A percentile compares a stretch with the other conserved stretches of the same genome.
These are phyloP conservation scores for Strigops habroptila DNA, from an alignment of 2,113 vertebrate genomes.

Conservation along the genomic window DNA sequence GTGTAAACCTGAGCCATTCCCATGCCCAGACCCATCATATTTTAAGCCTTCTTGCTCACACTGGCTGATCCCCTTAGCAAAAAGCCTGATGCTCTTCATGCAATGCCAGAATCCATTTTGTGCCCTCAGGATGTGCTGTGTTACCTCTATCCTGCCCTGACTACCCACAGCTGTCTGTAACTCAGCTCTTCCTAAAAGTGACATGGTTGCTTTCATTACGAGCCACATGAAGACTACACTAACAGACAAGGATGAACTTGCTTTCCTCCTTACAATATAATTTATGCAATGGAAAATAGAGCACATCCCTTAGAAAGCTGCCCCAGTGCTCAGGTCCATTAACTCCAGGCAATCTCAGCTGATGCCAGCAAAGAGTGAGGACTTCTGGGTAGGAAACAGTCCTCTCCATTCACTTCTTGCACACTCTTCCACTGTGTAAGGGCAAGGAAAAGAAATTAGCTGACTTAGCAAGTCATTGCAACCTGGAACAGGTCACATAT, in stretches of 20 bases:
- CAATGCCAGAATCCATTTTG: background rate
- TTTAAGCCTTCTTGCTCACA: background rate
- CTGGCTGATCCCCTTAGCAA: background rate
- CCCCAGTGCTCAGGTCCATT: background rate
- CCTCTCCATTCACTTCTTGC: background rate
- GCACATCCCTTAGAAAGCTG: background rate
- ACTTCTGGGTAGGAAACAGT: background rate
- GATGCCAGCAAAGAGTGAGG: background rate
- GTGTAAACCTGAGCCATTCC: background rate
- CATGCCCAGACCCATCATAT: background rate
- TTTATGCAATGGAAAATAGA: background rate
- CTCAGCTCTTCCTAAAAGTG: background rate
- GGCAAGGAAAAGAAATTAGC: background rate
- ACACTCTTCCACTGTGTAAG: background rate
- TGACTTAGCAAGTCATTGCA: background rate
- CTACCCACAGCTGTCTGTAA: background rate
- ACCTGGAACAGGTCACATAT: background rate
- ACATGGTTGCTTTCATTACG: background rate
- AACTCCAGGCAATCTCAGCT: background rate
- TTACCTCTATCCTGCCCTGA: accelerated
- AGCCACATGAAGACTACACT: background rate
- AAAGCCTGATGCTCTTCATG: background rate
- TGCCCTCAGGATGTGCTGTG: background rate
- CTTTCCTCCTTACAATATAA: background rate
- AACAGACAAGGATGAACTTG: background rate